Base-by-base conservation (phyloP, 2,113 vertebrate species). In the Pomatorhinus ruficollis region DNA sequence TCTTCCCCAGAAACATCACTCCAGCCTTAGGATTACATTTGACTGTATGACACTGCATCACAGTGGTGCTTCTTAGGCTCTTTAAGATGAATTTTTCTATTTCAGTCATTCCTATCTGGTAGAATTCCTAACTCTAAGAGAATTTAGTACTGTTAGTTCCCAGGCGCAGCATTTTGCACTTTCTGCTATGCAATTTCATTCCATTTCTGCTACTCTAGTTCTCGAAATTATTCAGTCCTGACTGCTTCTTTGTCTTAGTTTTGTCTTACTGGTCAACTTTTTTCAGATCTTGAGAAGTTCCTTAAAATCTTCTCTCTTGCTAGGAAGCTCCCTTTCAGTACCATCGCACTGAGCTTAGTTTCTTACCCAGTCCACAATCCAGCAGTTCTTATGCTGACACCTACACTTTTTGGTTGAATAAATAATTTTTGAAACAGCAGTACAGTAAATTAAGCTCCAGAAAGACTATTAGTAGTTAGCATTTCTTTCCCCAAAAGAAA, bases 121-220 rank as follows among this genome's bases (percentile, higher is more conserved):
- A 60, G n/a, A 86, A 95, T 47, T 87, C 35, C 72, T n/a, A 57
- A 28, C 50, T 86, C 77, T 59, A 77, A 77, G 66, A 77, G 25
- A 85, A 74, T 94, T 96, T 74, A 90, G 54, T 56, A 50, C 64
- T 77, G 59, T 70, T 92, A 81, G 60, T 54, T 68, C 52, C 59
- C 42, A 66, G 89, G 52, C 71, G 56, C 64, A 92, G 52, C 37
- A 93, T 83, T 94, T 93, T 72, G 56, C 37, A 63, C 83, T 81
- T 86, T 80, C 57, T 83, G 9, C 94, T 86, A 80, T 42, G 61
- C 33, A 86, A 90, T 88, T 95, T 90, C 42, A 66, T 90, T 90
- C 64, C 17, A 97, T 86, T 95, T 95, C 56, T 81, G 30, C 63
- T 89, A 68, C 44, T 66, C 33, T 56, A 70, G 27, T 66, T n/a